These are phyloP conservation scores for Cheilosia pagana DNA, from an alignment of 2,888 invertebrate species.

Conservation along the genomic window DNA sequence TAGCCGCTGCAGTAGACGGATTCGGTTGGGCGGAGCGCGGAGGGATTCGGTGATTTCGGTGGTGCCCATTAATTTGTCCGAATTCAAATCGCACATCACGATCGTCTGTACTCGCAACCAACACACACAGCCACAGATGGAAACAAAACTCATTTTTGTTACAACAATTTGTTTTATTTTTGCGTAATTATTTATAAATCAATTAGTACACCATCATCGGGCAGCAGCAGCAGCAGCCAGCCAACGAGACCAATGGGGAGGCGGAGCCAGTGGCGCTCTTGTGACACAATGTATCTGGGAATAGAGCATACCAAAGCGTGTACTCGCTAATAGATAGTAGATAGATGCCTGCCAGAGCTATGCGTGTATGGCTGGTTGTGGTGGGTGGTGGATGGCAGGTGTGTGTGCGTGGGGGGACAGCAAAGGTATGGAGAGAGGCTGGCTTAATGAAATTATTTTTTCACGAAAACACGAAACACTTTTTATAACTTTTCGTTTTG, in stretches of 20 bases:
- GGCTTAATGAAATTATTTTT: constrained; percentile 60
- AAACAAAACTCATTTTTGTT: constrained; percentile 22
- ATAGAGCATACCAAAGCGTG: constrained; percentile 29
- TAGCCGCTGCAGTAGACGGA: constrained; percentile 3
- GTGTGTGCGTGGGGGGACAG: constrained; percentile 32
- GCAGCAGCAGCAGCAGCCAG: constrained; percentile 48
- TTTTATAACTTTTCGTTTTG: constrained; percentile 11
- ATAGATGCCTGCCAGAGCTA: not conserved
- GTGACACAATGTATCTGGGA: constrained; percentile 69
- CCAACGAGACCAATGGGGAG: constrained; percentile 73
- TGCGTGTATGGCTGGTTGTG: constrained; percentile 14
- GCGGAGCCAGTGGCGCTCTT: constrained; percentile 71
- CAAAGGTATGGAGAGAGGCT: constrained; percentile 41
- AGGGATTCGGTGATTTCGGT: constrained; percentile 15
- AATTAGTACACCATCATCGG: constrained; percentile 66
- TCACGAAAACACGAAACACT: not conserved
- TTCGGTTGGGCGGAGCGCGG: no score
- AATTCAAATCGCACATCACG: constrained; percentile 47
- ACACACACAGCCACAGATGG: not conserved
- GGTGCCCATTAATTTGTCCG: constrained; percentile 47
- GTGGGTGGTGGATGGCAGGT: constrained; percentile 16
- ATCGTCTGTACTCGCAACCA: constrained; percentile 20
- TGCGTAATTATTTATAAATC: constrained; percentile 74
- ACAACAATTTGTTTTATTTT: constrained; percentile 57
- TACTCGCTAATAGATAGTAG: constrained; percentile 16